Conservation (phyloP, 2,888 invertebrate genomes). For the Ophion ellenae region DNA sequence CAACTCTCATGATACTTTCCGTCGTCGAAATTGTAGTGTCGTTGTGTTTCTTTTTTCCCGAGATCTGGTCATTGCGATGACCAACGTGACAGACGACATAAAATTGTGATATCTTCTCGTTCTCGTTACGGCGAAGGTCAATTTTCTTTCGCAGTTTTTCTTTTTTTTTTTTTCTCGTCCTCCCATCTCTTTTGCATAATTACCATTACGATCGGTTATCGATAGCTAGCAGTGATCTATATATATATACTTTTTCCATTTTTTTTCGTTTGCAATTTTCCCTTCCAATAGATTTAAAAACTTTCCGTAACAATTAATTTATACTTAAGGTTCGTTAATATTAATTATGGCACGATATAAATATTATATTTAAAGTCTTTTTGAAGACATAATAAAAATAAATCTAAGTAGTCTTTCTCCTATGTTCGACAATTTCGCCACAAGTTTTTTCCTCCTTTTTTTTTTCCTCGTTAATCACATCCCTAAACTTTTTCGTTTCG, state of each 20-base stretch:
- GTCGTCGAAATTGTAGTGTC: constrained; percentile 23
- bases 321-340: constrained; percentile 82
- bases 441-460: constrained; percentile 66
- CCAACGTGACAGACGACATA: constrained; percentile 18
- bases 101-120: background rate
- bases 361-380: constrained; percentile 83
- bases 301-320: constrained; percentile 82
- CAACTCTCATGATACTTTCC: constrained; percentile 36
- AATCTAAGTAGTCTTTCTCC: constrained; percentile 83
- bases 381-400: constrained; percentile 83
- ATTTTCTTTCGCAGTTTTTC: constrained; percentile 15
- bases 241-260: constrained; percentile 51
- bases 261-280: constrained; percentile 77
- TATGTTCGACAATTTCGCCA: constrained; percentile 78
- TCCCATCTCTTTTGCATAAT: constrained; percentile 46
- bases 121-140: constrained; percentile 42
- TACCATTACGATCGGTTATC: constrained; percentile 57
- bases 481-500: constrained; percentile 72
- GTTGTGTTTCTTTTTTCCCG: constrained; percentile 10
- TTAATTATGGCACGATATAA: constrained; percentile 84
- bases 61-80: constrained; percentile 23
- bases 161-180: background rate
- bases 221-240: constrained; percentile 56
- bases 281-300: constrained; percentile 82
- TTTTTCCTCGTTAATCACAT: constrained; percentile 73